These are phyloP conservation scores for Leptura quadrifasciata DNA, from an alignment of 2,888 invertebrate species.

Conservation along the genomic window DNA sequence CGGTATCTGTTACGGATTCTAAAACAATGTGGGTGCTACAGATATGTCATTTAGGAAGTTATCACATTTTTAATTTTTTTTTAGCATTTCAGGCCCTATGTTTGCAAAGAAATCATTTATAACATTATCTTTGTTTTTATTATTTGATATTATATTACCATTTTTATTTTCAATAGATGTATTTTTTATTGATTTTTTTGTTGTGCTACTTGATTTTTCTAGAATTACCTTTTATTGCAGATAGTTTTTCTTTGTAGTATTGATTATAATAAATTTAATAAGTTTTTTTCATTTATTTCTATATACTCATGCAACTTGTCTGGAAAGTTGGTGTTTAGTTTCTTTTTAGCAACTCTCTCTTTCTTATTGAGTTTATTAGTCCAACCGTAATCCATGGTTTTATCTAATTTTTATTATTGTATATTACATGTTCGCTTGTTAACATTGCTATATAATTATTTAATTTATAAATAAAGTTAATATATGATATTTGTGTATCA, in stretches of 20 bases:
- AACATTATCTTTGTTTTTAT: not conserved
- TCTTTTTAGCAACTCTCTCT: not conserved
- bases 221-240: not conserved
- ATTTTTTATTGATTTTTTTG: not conserved
- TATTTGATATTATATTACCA: not conserved
- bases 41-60: too few relatives aligned
- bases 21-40: too few relatives aligned
- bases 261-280: not conserved
- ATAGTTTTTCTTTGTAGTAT: constrained; percentile 5
- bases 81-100: not conserved
- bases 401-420: not conserved
- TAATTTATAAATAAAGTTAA: not conserved
- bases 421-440: not conserved
- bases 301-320: not conserved
- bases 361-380: not conserved
- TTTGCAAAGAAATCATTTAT: not conserved
- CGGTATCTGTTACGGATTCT: too few relatives aligned
- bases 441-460: not conserved
- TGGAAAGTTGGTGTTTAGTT: not conserved
- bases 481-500: not conserved
- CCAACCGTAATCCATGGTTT: not conserved
- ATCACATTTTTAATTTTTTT: not conserved
- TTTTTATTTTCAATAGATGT: too few relatives aligned
- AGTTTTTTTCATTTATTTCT: not conserved
- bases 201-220: not conserved